Conservation (phyloP, 2,888 invertebrate genomes). For the Melanostoma scalare region DNA sequence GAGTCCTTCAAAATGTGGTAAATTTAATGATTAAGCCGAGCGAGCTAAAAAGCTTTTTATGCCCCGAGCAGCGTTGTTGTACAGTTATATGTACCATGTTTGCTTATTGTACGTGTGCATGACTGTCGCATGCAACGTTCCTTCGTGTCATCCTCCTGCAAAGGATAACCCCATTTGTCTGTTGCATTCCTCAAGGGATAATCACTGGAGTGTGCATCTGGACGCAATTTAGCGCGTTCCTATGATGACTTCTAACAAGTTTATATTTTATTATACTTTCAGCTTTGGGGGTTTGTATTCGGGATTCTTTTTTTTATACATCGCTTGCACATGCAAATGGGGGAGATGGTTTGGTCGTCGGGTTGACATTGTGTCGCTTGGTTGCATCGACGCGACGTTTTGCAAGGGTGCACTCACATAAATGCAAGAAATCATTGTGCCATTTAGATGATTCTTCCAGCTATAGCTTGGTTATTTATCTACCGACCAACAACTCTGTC, state of each 20-base stretch:
- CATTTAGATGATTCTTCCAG: conserved; percentile 28
- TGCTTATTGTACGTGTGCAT: conserved; percentile 44
- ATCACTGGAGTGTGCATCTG: conserved; percentile 72
- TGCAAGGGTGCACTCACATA: conserved; percentile 36
- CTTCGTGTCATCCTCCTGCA: neutral
- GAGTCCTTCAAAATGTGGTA: conserved; percentile 35
- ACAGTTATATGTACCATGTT: too few relatives aligned
- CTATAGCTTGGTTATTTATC: conserved; percentile 13
- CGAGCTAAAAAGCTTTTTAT: conserved; percentile 62
- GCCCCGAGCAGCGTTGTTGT: conserved; percentile 8
- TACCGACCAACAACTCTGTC: conserved; percentile 7
- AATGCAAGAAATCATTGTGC: conserved; percentile 54
- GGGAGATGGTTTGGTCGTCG: conserved; percentile 18
- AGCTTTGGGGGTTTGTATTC: conserved; percentile 39
- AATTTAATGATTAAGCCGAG: conserved; percentile 69
- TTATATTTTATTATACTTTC: conserved; percentile 66
- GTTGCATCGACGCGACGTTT: conserved; percentile 27
- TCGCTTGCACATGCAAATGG: conserved; percentile 29
- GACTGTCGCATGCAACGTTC: conserved; percentile 51
- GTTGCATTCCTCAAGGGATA: conserved; percentile 73
- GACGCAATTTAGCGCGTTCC: conserved; percentile 71
- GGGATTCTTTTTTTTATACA: conserved; percentile 2
- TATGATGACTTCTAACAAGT: conserved; percentile 73
- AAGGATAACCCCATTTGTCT: conserved; percentile 55
- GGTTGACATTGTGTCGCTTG: conserved; percentile 60